phyloP scores from a whole-genome alignment of 2,797 vertebrate species.

The Periophthalmus magnuspinnatus region DNA sequence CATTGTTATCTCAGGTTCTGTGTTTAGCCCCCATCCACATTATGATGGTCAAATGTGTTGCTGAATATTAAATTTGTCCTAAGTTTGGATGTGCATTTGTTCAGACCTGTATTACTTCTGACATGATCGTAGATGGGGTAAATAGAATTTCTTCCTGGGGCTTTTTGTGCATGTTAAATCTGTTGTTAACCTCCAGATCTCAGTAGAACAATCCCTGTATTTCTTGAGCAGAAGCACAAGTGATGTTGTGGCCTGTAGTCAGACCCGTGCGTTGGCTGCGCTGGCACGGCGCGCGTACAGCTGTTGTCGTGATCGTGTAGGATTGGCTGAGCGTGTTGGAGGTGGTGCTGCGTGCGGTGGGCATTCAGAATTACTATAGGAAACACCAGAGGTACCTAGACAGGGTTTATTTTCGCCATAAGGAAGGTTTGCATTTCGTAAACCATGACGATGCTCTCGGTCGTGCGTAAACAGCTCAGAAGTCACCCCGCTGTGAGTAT shows the following conservation, averaged over 20 bases:
- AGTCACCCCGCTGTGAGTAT: slow-evolving; percentile 76
- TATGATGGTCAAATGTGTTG: slow-evolving; percentile 19
- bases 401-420: neutral
- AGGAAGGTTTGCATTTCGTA: neutral
- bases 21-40: slow-evolving; percentile 60
- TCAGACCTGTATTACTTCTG: neutral
- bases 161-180: neutral
- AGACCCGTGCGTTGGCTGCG: no score
- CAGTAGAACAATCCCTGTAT: neutral
- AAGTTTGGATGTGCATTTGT: slow-evolving; percentile 6
- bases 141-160: neutral
- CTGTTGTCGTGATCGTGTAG: slow-evolving; percentile 39
- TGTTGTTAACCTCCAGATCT: neutral
- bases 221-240: neutral
- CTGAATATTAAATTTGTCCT: slow-evolving; percentile 37
- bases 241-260: neutral
- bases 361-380: neutral
- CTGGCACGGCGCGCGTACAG: slow-evolving; percentile 14
- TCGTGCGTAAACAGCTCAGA: slow-evolving; percentile 68
- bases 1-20: slow-evolving; percentile 71
- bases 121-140: neutral
- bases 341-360: slow-evolving; percentile 2
- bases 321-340: slow-evolving; percentile 45
- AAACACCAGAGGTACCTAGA: neutral
- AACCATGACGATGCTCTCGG: slow-evolving; percentile 50